These are phyloP conservation scores for Venturia canescens DNA, from an alignment of 1,140 invertebrate species.

Conservation along the genomic window DNA sequence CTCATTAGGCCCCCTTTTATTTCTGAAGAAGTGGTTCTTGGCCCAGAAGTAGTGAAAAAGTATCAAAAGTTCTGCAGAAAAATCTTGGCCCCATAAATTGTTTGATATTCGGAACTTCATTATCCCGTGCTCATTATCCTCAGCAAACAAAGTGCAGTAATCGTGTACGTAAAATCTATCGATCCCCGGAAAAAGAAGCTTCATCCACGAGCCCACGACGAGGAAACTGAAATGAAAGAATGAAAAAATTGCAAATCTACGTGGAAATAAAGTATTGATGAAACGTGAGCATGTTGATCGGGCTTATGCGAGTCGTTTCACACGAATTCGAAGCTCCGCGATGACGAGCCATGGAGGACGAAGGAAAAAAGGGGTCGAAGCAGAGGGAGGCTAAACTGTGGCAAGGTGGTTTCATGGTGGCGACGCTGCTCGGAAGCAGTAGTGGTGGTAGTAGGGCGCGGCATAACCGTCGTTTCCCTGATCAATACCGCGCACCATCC, in stretches of 20 bases:
- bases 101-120: too few species aligned
- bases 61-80: too few species aligned
- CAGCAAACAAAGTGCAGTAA: too few species aligned
- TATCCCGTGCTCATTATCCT: too few species aligned
- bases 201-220: too few species aligned
- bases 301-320: constrained; percentile 15
- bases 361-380: neutral
- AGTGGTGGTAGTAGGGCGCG: constrained; percentile 58
- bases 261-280: neutral
- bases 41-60: neutral
- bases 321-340: neutral
- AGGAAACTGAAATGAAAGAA: too few species aligned
- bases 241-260: neutral
- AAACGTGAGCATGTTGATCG: neutral
- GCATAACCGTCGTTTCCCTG: constrained; percentile 58
- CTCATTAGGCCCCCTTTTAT: neutral
- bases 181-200: too few species aligned
- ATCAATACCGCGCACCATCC: constrained; percentile 59
- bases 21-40: neutral
- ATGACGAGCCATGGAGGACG: neutral
- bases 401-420: constrained; percentile 30
- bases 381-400: neutral
- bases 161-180: too few species aligned
- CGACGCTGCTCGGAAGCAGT: constrained; percentile 21
- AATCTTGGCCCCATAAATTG: too few species aligned